These are phyloP conservation scores for Tetragnatha versicolor DNA, from an alignment of 1,140 invertebrate species.

Conservation along the genomic window DNA sequence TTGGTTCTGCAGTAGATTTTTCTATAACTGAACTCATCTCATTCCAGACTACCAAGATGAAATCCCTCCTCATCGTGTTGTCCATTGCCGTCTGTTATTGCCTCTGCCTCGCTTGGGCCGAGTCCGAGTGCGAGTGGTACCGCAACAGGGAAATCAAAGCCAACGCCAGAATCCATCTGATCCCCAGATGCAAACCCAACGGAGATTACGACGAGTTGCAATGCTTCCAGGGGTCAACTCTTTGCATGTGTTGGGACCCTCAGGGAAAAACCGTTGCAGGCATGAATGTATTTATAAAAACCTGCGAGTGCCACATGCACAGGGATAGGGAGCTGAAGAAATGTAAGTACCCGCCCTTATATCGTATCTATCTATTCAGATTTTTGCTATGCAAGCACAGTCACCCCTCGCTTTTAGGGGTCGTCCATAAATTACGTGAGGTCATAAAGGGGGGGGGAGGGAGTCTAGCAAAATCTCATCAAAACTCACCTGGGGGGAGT, in stretches of 20 bases:
- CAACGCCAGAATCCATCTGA: not conserved
- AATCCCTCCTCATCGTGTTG: not conserved
- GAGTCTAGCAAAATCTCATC: too few species aligned
- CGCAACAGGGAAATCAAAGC: conserved; percentile 4
- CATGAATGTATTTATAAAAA: not conserved
- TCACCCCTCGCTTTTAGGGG: too few species aligned
- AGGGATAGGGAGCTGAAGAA: not conserved
- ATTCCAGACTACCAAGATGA: too few species aligned
- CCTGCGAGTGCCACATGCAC: conserved; percentile 21
- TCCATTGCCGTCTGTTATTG: not conserved
- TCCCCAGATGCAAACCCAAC: conserved; percentile 44
- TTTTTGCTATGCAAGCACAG: too few species aligned
- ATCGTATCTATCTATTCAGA: too few species aligned
- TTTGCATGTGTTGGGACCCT: conserved; percentile 50
- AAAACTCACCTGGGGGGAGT: too few species aligned
- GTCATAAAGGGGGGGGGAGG: too few species aligned
- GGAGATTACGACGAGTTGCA: conserved; percentile 41
- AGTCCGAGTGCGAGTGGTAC: conserved; percentile 17
- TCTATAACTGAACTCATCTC: too few species aligned
- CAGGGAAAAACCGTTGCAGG: conserved; percentile 21
- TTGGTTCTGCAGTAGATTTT: too few species aligned
- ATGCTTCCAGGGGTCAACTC: conserved; percentile 21
- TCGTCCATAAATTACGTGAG: too few species aligned
- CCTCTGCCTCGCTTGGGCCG: not conserved
- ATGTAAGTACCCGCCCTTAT: too few species aligned